phyloP scores from a whole-genome alignment of 2,797 vertebrate genomes.

The Sardinella longiceps region DNA sequence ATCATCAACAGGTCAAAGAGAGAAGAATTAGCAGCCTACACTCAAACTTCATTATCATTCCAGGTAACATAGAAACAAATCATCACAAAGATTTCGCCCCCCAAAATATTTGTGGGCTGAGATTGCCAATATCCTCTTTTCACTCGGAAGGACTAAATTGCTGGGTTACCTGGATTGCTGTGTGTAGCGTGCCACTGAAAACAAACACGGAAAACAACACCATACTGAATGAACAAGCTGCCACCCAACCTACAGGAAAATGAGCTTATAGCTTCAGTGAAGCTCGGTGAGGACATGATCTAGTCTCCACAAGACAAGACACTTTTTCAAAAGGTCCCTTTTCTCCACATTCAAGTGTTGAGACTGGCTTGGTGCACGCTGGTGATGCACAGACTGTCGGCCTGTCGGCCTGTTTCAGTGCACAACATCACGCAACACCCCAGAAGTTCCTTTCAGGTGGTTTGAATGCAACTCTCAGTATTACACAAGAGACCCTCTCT shows the following conservation, averaged over 20 bases:
- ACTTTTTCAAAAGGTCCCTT: not conserved
- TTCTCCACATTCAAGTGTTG: not conserved
- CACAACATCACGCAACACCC: not conserved
- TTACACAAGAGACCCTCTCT: constrained; percentile 40
- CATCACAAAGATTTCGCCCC: not conserved
- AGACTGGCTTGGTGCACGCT: not conserved
- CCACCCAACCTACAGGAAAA: not conserved
- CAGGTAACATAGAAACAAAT: not conserved
- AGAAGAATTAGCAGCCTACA: not conserved
- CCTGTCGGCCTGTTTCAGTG: not conserved
- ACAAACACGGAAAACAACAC: not conserved
- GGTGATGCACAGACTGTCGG: not conserved
- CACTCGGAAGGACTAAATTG: not conserved
- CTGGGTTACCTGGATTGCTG: not conserved
- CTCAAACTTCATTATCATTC: not conserved
- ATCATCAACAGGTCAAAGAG: not conserved
- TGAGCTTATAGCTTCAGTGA: not conserved
- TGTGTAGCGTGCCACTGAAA: not conserved
- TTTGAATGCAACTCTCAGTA: constrained; percentile 49
- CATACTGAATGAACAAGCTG: not conserved
- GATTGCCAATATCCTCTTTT: not conserved
- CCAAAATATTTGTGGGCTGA: not conserved
- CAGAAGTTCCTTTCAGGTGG: constrained; percentile 38
- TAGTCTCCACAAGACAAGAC: not conserved
- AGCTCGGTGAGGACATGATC: not conserved